Evolutionary conservation across 2,113 vertebrate species (phyloP).

Genomic region (Cettia cetti): DNA sequence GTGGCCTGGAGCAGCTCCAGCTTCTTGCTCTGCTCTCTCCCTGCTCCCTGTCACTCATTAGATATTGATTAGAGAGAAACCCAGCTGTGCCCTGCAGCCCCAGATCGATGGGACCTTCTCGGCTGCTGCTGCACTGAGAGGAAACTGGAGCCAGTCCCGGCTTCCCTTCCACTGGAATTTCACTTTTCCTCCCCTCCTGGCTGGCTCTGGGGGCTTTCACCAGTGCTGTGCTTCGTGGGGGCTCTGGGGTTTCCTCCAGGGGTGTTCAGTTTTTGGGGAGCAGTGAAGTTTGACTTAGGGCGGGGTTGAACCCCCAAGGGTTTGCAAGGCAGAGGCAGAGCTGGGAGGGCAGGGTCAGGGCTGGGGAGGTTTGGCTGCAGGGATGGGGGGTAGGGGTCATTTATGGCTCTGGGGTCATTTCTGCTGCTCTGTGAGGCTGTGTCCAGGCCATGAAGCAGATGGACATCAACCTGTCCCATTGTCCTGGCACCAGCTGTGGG

Average conservation of each 20-base stretch:
- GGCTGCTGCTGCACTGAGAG: rapidly evolving
- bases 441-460: not conserved
- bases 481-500: not conserved
- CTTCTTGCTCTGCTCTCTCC: not conserved
- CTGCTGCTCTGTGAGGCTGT: too few species aligned
- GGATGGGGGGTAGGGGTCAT: not conserved
- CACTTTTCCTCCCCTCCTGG: rapidly evolving
- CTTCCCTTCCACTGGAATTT: not conserved
- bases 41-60: not conserved
- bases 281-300: not conserved
- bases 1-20: not conserved
- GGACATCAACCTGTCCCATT: not conserved
- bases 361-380: not conserved
- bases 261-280: not conserved
- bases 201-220: not conserved
- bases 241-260: not conserved
- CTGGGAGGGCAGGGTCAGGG: not conserved
- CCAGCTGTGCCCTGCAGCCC: not conserved
- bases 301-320: not conserved
- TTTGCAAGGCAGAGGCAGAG: not conserved
- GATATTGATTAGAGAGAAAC: not conserved
- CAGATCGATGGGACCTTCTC: not conserved
- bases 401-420: too few species aligned
- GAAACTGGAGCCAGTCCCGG: rapidly evolving
- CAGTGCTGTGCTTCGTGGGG: rapidly evolving